A percentile compares a stretch with the other conserved stretches of the same genome.
Conservation (phyloP, 2,888 invertebrate species). For the Julus scanicus region DNA sequence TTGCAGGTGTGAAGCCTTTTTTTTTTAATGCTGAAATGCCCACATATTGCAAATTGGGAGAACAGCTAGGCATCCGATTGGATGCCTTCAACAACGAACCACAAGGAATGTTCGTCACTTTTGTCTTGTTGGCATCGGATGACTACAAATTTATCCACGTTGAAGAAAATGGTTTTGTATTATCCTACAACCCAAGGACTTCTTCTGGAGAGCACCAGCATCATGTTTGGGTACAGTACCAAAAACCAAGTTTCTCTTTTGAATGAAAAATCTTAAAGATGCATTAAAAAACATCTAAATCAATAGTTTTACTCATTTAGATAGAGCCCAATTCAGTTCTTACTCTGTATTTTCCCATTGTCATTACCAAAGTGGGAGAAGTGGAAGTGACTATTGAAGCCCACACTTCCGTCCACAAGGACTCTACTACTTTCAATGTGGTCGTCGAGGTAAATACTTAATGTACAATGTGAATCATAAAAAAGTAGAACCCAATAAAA, state of each 20-base stretch:
- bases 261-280: neutral
- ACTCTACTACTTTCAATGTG: conserved; percentile 62
- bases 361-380: conserved; percentile 71
- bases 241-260: neutral
- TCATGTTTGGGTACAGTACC: conserved; percentile 67
- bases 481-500: too few relatives aligned
- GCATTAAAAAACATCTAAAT: neutral
- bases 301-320: conserved; percentile 61
- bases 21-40: conserved; percentile 70
- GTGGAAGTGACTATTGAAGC: conserved; percentile 68
- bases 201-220: conserved; percentile 70
- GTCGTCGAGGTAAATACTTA: conserved; percentile 57
- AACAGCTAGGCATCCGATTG: conserved; percentile 81
- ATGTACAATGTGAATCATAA: too few relatives aligned
- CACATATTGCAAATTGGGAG: conserved; percentile 68
- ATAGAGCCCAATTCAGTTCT: conserved; percentile 67
- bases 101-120: conserved; percentile 66
- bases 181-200: conserved; percentile 68
- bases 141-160: conserved; percentile 70
- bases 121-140: conserved; percentile 68
- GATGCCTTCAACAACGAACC: conserved; percentile 95
- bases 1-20: conserved; percentile 68
- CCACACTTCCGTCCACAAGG: conserved; percentile 68
- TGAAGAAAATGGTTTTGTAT: conserved; percentile 68
- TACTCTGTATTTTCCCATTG: conserved; percentile 72